A percentile compares a stretch with the other conserved stretches of the same genome.
Evolutionary conservation across 2,797 vertebrate genomes (phyloP).

Genomic region (Sparus aurata): DNA sequence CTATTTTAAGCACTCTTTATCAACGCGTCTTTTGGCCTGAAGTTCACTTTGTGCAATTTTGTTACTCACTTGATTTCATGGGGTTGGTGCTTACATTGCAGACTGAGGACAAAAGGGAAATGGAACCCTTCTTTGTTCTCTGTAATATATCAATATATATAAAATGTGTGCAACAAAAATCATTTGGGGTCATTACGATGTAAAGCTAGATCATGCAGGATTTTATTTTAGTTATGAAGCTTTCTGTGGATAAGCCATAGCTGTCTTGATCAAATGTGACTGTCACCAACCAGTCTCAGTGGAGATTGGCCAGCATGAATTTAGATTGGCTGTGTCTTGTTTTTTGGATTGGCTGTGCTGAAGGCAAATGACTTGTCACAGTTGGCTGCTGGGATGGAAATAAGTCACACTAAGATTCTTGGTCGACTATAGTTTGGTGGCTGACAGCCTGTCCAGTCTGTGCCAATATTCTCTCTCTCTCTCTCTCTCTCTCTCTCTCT

Average conservation of each 20-base stretch:
- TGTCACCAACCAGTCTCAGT: conserved; percentile 30
- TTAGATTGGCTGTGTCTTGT: conserved; percentile 46
- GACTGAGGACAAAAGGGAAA: conserved; percentile 2
- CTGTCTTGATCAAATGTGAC: conserved; percentile 27
- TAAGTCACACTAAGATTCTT: conserved; percentile 39
- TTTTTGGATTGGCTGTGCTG: conserved; percentile 35
- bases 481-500: background rate
- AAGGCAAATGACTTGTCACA: conserved; percentile 51
- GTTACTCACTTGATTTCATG: background rate
- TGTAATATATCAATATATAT: background rate
- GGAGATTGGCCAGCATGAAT: conserved; percentile 41
- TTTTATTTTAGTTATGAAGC: conserved; percentile 32
- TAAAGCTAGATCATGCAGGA: conserved; percentile 10
- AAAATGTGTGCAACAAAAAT: background rate
- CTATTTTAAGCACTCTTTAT: background rate
- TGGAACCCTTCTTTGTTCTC: background rate
- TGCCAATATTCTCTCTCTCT: conserved; percentile 27
- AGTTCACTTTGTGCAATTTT: background rate
- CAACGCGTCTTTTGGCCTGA: background rate
- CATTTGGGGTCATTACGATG: background rate
- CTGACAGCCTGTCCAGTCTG: conserved; percentile 36
- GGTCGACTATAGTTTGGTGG: conserved; percentile 33
- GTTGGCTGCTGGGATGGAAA: conserved; percentile 47
- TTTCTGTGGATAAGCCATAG: conserved; percentile 22
- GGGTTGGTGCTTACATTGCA: conserved; percentile 5